Conservation (phyloP, 2,888 invertebrate species). For the Lumbricus terrestris region DNA sequence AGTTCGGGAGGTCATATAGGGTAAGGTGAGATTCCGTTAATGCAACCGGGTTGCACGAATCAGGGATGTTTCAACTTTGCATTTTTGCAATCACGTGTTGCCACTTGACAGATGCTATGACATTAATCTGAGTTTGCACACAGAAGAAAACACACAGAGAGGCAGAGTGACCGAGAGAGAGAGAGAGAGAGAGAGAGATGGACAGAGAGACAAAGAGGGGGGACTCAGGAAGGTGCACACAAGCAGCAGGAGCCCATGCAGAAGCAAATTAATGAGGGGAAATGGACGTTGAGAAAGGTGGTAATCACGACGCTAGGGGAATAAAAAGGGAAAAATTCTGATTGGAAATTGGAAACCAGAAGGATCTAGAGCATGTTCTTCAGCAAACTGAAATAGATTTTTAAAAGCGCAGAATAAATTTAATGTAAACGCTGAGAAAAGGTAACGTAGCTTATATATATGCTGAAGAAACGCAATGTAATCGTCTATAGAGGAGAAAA, state of each 20-base stretch:
- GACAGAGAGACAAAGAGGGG: too few species aligned
- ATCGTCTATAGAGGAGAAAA: too few species aligned
- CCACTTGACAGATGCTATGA: not conserved
- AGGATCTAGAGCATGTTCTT: not conserved
- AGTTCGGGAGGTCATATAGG: not conserved
- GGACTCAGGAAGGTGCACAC: too few species aligned
- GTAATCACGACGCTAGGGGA: not conserved
- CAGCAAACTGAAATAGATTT: not conserved
- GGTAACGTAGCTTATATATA: too few species aligned
- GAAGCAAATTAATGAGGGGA: slow-evolving; percentile 24
- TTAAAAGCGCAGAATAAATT: too few species aligned
- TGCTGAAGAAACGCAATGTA: too few species aligned
- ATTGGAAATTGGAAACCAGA: not conserved
- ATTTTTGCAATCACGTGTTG: not conserved
- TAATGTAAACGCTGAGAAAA: too few species aligned
- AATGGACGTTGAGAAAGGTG: slow-evolving; percentile 10
- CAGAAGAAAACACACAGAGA: not conserved
- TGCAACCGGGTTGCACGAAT: not conserved
- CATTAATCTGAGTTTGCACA: not conserved
- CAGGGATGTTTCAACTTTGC: not conserved
- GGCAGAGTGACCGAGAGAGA: not conserved
- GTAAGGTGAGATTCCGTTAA: not conserved
- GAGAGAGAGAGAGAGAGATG: slow-evolving; percentile 24
- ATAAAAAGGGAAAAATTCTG: slow-evolving; percentile 19
- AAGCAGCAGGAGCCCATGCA: too few species aligned